Base-by-base conservation (phyloP, 1,140 invertebrate genomes). In the Formica exsecta region DNA sequence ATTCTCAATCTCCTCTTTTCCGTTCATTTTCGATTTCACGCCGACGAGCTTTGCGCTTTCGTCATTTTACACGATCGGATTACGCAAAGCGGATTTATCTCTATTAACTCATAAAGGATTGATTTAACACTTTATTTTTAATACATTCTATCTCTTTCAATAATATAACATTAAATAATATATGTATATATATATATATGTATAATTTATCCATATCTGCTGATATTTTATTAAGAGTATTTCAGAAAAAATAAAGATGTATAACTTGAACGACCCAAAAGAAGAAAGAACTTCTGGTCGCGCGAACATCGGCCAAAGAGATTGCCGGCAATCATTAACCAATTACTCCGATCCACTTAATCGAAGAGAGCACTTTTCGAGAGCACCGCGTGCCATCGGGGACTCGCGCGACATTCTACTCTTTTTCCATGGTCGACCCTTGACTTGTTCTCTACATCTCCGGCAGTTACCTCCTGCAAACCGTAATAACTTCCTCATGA, bases 401-500 rank as follows among this genome's bases (percentile, higher is more conserved):
- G 3, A 29, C n/a, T 70, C 68, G 79, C 29, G 79, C 90, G 87
- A 88, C 74, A 88, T 89, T 88, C 90, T 81, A 29, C 38, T 25
- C 75, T 84, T 86, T 81, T 89, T 83, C 71, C 65, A 61, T 44
- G 32, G 11, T 57, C 79, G 80, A 89, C 77, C 79, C 74, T 64
- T 74, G 75, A 44, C 66, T 74, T 16, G 66, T 32, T 11, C 74
- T 66, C 57, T 77, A 25, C 81, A 54, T 85, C 62, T 54, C 51
- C 51, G 75, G 54, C 71, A 74, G 83, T 64, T 66, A 85, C 70
- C 86, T 80, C 79, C 73, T 75, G 79, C 85, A 71, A 87, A 90
- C 91, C 70, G 85, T 91, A 92, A 92, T 92, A 92, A 92, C 91
- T 92, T 92, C 88, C 91, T 92, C 89, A 86, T 88, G 89, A 87